These are phyloP conservation scores for Globia sparganii DNA, from an alignment of 2,888 invertebrate genomes.

Conservation along the genomic window DNA sequence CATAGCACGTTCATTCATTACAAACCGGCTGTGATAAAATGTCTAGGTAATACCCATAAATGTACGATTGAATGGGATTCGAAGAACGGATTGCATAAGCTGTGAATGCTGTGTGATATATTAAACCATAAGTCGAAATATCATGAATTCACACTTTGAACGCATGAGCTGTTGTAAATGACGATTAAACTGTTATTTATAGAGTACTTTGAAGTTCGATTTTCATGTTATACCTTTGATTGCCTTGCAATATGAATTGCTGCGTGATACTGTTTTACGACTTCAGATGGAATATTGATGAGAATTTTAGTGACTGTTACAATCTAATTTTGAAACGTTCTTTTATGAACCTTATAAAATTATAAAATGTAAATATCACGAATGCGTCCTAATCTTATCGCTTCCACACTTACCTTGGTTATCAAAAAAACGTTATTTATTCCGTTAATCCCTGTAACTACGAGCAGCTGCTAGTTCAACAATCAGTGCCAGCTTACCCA, in stretches of 20 bases:
- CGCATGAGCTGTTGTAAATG: conserved; percentile 43
- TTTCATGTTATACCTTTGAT: conserved; percentile 43
- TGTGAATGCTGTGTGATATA: conserved; percentile 52
- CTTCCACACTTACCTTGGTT: conserved; percentile 74
- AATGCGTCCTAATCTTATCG: conserved; percentile 73
- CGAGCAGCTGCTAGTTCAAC: conserved; percentile 86
- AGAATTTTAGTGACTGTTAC: conserved; percentile 9
- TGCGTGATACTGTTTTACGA: conserved; percentile 22
- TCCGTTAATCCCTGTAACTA: conserved; percentile 82
- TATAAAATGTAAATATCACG: conserved; percentile 66
- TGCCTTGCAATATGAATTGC: conserved; percentile 35
- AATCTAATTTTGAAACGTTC: conserved; percentile 26
- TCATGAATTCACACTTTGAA: conserved; percentile 52
- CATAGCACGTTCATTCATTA: conserved; percentile 75
- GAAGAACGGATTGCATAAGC: conserved; percentile 57
- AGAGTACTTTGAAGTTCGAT: conserved; percentile 39
- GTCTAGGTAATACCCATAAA: conserved; percentile 59
- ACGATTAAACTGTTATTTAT: conserved; percentile 51
- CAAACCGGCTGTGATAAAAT: conserved; percentile 65
- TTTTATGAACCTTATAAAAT: conserved; percentile 54
- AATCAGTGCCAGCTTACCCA: conserved; percentile 89
- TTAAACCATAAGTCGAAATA: conserved; percentile 52
- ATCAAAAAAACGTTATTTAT: conserved; percentile 79
- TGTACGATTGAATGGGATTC: conserved; percentile 59
- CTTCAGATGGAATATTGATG: conserved; percentile 32